phyloP scores from a whole-genome alignment of 2,888 invertebrate genomes.

The Notodonta dromedarius region DNA sequence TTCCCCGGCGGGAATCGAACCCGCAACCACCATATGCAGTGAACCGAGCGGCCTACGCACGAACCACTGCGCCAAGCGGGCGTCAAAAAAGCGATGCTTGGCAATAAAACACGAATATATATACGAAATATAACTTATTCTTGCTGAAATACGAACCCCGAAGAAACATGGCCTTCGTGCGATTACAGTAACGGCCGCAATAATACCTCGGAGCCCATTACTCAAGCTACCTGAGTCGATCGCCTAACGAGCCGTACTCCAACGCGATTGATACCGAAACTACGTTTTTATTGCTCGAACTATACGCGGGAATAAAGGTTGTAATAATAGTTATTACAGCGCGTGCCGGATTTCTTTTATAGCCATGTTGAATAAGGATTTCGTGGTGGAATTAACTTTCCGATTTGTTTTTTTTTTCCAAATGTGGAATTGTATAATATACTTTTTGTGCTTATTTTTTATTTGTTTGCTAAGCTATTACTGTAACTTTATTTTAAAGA shows the following conservation, averaged over 20 bases:
- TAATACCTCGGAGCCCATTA: slow-evolving; percentile 38
- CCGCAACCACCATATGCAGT: no score
- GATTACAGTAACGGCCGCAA: slow-evolving; percentile 16
- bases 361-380: background rate
- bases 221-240: slow-evolving; percentile 41
- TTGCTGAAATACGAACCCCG: background rate
- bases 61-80: no score
- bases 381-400: background rate
- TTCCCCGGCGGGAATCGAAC: no score
- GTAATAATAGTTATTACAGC: slow-evolving; percentile 2
- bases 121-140: background rate
- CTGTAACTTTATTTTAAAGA: no score
- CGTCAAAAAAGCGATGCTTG: no score
- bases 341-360: background rate
- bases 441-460: no score
- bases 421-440: no score
- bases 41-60: no score
- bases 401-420: background rate
- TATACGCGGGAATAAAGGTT: background rate
- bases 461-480: no score
- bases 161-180: background rate
- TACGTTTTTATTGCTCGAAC: slow-evolving; percentile 50
- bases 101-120: background rate
- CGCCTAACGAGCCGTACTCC: slow-evolving; percentile 49
- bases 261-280: slow-evolving; percentile 53